Percentiles rank a stretch among this genome's conserved stretches.
phyloP scores from a whole-genome alignment of 2,888 invertebrate species.

The Cecidostiba fungosa region DNA sequence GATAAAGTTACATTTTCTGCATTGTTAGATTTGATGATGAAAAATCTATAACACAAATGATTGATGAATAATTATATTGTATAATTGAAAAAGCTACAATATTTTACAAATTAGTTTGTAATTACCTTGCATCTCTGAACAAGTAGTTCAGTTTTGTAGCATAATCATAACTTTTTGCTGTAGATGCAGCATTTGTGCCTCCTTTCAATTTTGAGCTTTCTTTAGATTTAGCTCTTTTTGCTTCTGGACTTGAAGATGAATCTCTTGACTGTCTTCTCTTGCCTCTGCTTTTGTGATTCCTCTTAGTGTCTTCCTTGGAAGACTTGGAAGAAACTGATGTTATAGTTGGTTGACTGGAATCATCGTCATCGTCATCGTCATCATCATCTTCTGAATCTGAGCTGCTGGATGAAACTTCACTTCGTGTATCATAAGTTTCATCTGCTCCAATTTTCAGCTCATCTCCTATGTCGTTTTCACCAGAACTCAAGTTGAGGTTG shows the following conservation, averaged over 20 bases:
- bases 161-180: conserved; percentile 89
- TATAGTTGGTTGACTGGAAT: conserved; percentile 88
- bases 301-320: conserved; percentile 78
- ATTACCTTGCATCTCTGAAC: conserved; percentile 91
- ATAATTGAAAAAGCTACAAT: not conserved
- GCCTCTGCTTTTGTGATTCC: conserved; percentile 74
- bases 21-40: conserved; percentile 98
- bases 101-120: not conserved
- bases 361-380: conserved; percentile 65
- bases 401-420: conserved; percentile 93
- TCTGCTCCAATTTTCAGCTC: conserved; percentile 90
- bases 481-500: conserved; percentile 76
- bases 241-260: conserved; percentile 77
- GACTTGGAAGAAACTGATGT: conserved; percentile 90
- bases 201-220: conserved; percentile 72
- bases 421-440: conserved; percentile 90
- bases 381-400: conserved; percentile 79
- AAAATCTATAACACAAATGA: conserved; percentile 84
- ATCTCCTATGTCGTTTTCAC: conserved; percentile 86
- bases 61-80: not conserved
- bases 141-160: conserved; percentile 95
- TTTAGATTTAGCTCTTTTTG: conserved; percentile 78
- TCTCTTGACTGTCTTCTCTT: conserved; percentile 76
- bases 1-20: conserved; percentile 97
- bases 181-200: conserved; percentile 64